phyloP scores from a whole-genome alignment of 2,888 invertebrate species.

The Protula sp. region DNA sequence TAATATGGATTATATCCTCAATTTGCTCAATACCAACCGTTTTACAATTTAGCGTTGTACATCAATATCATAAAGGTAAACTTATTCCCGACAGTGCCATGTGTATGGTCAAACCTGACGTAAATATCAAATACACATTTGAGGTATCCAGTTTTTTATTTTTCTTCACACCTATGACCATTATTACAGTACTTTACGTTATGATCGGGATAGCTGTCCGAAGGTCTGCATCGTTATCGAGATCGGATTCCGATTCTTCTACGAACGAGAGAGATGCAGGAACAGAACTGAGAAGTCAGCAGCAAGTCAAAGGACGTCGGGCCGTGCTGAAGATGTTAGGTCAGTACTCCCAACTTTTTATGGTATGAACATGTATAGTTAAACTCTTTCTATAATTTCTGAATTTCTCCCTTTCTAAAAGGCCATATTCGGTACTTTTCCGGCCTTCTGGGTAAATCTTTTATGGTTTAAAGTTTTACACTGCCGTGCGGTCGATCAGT shows the following conservation, averaged over 20 bases:
- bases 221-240: conserved; percentile 10
- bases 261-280: conserved; percentile 4
- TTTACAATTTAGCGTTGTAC: conserved; percentile 69
- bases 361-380: background rate
- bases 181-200: conserved; percentile 72
- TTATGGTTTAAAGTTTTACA: too few species aligned
- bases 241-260: conserved; percentile 13
- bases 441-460: too few species aligned
- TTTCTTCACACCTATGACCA: conserved; percentile 80
- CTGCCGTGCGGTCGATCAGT: too few species aligned
- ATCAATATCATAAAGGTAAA: conserved; percentile 32
- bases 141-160: conserved; percentile 72
- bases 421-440: too few species aligned
- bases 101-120: conserved; percentile 59
- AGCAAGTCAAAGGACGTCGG: conserved; percentile 39
- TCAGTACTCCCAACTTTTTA: conserved; percentile 48
- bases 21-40: conserved; percentile 64
- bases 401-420: too few species aligned
- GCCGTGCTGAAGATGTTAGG: conserved; percentile 62
- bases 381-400: too few species aligned
- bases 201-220: conserved; percentile 50
- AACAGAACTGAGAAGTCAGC: conserved; percentile 11
- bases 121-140: conserved; percentile 20
- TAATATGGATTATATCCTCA: conserved; percentile 72
- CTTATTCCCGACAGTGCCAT: conserved; percentile 58